Evolutionary conservation across 2,113 vertebrate species (phyloP), one percentile per base, ranked within the genome.

Genomic region (Calypte anna): DNA sequence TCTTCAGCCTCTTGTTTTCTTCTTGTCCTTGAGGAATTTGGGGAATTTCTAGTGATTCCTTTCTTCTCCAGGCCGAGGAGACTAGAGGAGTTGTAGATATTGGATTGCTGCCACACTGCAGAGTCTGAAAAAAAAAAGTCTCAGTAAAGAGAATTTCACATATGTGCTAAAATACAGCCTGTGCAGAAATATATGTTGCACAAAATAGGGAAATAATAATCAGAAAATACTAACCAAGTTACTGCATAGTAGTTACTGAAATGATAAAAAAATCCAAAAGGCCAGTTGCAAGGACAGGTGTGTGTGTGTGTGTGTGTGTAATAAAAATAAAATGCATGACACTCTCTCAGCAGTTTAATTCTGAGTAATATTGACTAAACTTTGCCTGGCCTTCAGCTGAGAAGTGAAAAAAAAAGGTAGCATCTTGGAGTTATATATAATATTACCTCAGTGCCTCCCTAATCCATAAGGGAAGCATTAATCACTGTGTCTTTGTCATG

Each of bases 401-500:
- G 78, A 87, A 80, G 48, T 59, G 14, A 94, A 89, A 53, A 82
- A 33, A 63, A 69, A 72, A 53, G 13, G 55, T 59, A 90, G 30
- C 68, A 70, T 94, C 67, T 88, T 64, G 53, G 66, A 84, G 33
- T 80, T 87, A 66, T 48, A 28, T 74, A 18, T 43, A 67, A 80
- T 77, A 80, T 55, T 90, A 72, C 79, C 73, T 86, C 57, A 68
- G 80, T 93, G 80, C 80, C 79, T 95, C 75, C 61, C 67, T 91
- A 88, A 95, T 94, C 93, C 82, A 8, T 86, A 94, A 51, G 4
- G 1, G 88, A 86, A 93, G 19, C 91, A 95, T 96, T 90, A 92
- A 96, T 94, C 95, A 96, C 76, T 11, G 4, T 95, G 93, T 92
- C 90, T 96, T 94, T 94, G 88, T 83, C 90, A 31, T 22, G 48